phyloP scores from a whole-genome alignment of 2,113 vertebrate species.

The Paraplagusia blochii region DNA sequence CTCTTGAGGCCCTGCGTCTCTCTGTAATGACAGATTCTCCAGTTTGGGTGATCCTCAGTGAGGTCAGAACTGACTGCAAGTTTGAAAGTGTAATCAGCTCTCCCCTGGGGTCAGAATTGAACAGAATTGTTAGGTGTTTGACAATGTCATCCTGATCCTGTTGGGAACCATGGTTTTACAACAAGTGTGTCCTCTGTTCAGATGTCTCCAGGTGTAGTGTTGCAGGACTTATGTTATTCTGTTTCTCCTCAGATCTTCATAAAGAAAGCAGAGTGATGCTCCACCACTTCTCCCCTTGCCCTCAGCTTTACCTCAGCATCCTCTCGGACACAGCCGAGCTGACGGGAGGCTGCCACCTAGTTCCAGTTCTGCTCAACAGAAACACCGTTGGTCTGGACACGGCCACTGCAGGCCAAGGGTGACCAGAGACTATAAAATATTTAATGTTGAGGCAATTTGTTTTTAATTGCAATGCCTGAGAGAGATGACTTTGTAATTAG shows the following conservation, averaged over 20 bases:
- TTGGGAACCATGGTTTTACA: background rate
- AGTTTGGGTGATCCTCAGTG: constrained; percentile 96
- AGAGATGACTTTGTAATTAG: constrained; percentile 42
- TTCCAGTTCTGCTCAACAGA: constrained; percentile 26
- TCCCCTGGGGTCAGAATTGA: no score
- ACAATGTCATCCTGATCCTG: no score
- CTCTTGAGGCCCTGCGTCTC: constrained; percentile 89
- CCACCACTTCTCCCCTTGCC: constrained; percentile 9
- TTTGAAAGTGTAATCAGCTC: no score
- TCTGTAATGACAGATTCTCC: constrained; percentile 92
- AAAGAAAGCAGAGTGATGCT: constrained; percentile 86
- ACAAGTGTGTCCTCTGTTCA: background rate
- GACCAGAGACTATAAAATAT: constrained; percentile 2
- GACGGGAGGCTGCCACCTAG: constrained; percentile 25
- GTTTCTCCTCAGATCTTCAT: constrained; percentile 85
- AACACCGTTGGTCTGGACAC: constrained; percentile 51
- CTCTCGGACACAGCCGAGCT: constrained; percentile 25
- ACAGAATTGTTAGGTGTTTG: no score
- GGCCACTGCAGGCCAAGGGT: constrained; percentile 45
- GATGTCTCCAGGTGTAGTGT: background rate
- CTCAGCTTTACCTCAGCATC: constrained; percentile 51
- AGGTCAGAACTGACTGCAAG: constrained; percentile 76
- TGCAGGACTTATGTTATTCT: background rate
- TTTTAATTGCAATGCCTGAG: background rate
- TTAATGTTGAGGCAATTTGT: background rate